Evolutionary conservation across 2,797 vertebrate genomes (phyloP).

Genomic region (Varecia variegata): DNA sequence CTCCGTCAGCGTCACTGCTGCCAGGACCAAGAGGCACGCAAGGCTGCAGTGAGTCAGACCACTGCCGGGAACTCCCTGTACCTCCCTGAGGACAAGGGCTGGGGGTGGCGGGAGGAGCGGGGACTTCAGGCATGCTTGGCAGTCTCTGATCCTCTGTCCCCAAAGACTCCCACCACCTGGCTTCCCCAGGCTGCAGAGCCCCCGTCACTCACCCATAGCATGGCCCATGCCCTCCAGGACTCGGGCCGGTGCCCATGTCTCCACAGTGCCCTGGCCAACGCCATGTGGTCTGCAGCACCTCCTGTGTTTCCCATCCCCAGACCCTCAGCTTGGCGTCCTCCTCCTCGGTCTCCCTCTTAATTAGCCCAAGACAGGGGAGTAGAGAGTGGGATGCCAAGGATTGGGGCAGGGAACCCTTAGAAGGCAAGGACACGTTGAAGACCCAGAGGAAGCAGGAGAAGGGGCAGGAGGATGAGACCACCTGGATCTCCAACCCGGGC

Average conservation of each 20-base stretch:
- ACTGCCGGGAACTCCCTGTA: background rate
- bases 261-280: rapidly evolving
- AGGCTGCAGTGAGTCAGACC: background rate
- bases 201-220: rapidly evolving
- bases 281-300: too few species aligned
- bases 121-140: background rate
- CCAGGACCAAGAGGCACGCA: background rate
- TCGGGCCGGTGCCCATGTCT: background rate
- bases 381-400: background rate
- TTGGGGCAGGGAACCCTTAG: background rate
- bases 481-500: too few species aligned
- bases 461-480: background rate
- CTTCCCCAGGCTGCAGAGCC: background rate
- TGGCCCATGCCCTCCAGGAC: rapidly evolving
- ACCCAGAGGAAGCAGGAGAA: background rate
- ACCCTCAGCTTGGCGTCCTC: background rate
- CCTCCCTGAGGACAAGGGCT: background rate
- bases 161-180: background rate
- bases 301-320: background rate
- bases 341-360: background rate
- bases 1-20: rapidly evolving
- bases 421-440: background rate
- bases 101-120: rapidly evolving
- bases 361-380: background rate
- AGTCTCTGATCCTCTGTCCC: background rate